A percentile compares a stretch with the other conserved stretches of the same genome.
phyloP scores from a whole-genome alignment of 2,888 invertebrate species.

The Bombylius discolor region DNA sequence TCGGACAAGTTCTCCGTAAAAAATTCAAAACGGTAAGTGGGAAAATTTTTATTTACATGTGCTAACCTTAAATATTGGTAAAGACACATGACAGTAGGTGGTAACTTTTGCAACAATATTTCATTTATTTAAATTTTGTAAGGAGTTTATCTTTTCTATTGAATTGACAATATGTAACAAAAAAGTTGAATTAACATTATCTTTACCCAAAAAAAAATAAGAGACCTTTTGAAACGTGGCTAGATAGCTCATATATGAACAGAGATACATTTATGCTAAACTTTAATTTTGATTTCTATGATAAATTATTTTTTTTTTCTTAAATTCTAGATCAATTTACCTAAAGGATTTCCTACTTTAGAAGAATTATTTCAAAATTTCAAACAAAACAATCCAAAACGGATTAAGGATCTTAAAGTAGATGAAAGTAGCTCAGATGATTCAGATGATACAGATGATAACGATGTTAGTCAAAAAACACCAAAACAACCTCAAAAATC shows the following conservation, averaged over 20 bases:
- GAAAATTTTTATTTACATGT: background rate
- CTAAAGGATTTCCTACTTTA: constrained; percentile 53
- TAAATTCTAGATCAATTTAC: constrained; percentile 45
- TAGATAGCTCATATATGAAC: too few relatives aligned
- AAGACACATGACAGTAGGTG: too few relatives aligned
- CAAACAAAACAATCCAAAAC: constrained; percentile 39
- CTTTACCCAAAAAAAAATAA: too few relatives aligned
- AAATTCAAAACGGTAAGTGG: background rate
- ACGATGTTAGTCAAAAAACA: constrained; percentile 23
- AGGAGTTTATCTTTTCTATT: too few relatives aligned
- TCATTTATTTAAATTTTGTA: too few relatives aligned
- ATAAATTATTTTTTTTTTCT: background rate
- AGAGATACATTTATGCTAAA: too few relatives aligned
- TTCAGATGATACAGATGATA: background rate
- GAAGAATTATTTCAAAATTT: constrained; percentile 45
- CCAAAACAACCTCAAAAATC: constrained; percentile 22
- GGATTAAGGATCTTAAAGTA: constrained; percentile 31
- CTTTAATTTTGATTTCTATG: too few relatives aligned
- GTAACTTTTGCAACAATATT: too few relatives aligned
- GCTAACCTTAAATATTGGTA: too few relatives aligned
- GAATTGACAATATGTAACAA: too few relatives aligned
- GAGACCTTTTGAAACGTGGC: too few relatives aligned
- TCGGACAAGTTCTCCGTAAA: background rate
- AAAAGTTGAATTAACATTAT: too few relatives aligned
- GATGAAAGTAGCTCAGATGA: constrained; percentile 15